Evolutionary conservation across 64 coral and sea anemone genomes (phyloP).

Genomic region (Montipora efflorescens): DNA sequence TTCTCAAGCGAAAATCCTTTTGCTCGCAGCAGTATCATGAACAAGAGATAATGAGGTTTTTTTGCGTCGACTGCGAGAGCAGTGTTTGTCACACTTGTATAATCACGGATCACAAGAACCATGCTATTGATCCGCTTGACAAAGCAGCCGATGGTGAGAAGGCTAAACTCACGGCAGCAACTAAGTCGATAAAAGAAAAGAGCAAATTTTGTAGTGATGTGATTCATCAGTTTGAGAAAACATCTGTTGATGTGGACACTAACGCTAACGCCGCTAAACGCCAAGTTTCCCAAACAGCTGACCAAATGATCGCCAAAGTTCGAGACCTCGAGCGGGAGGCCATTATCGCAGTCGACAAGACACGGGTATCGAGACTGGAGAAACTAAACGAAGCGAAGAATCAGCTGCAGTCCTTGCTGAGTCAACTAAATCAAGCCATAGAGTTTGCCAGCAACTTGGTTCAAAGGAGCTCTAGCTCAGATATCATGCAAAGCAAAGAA

Average conservation of each 20-base stretch:
- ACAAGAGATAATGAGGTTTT: background rate
- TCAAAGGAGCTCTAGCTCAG: background rate
- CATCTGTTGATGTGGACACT: background rate
- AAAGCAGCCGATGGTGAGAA: background rate
- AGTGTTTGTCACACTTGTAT: conserved; percentile 27
- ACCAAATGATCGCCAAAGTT: background rate
- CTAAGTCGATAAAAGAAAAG: background rate
- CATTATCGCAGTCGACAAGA: background rate
- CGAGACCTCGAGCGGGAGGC: background rate
- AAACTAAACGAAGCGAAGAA: background rate
- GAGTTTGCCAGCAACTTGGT: background rate
- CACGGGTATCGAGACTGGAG: background rate
- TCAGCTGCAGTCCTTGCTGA: background rate
- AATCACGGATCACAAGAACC: conserved; percentile 1
- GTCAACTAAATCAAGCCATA: background rate
- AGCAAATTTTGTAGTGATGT: background rate
- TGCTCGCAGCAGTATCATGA: conserved; percentile 27
- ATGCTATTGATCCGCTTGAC: background rate
- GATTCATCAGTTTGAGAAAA: background rate
- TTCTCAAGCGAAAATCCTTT: conserved; percentile 3
- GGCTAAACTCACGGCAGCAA: background rate
- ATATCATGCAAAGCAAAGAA: background rate
- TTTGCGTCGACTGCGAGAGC: background rate
- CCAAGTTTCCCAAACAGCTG: background rate
- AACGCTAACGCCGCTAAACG: background rate